These are phyloP conservation scores for Neolamprologus cancellatus DNA, from an alignment of 2,113 vertebrate genomes.

Conservation along the genomic window DNA sequence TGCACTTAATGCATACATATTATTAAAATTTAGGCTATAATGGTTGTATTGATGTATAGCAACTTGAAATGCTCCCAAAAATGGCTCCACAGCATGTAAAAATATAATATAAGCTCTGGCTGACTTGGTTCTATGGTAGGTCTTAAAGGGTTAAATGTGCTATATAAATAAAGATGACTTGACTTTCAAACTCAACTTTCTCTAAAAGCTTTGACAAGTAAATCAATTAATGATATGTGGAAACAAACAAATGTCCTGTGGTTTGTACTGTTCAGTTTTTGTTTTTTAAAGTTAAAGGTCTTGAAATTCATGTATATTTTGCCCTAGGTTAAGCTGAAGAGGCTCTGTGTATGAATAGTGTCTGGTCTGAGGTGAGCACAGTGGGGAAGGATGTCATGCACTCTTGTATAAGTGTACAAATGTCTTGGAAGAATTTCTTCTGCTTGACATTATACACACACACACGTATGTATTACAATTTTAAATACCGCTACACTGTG, in stretches of 20 bases:
- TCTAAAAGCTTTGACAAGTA: neutral
- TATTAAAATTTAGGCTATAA: no score
- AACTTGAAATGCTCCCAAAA: no score
- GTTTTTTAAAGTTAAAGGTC: neutral
- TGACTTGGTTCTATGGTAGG: no score
- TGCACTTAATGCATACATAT: no score
- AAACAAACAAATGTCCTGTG: neutral
- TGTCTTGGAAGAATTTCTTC: neutral
- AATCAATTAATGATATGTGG: neutral
- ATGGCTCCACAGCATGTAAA: no score
- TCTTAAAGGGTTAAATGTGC: no score
- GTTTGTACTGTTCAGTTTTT: neutral
- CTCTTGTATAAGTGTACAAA: neutral
- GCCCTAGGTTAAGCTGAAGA: neutral
- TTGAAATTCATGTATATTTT: neutral
- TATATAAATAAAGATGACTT: no score
- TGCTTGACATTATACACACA: accelerated
- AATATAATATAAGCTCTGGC: no score
- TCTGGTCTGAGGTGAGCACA: neutral
- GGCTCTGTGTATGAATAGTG: neutral
- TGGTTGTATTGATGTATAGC: no score
- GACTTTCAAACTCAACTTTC: neutral
- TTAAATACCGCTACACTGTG: neutral
- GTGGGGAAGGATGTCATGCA: neutral
- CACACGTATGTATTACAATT: neutral